Conservation (phyloP, 2,888 invertebrate genomes). For the Erebia aethiops region DNA sequence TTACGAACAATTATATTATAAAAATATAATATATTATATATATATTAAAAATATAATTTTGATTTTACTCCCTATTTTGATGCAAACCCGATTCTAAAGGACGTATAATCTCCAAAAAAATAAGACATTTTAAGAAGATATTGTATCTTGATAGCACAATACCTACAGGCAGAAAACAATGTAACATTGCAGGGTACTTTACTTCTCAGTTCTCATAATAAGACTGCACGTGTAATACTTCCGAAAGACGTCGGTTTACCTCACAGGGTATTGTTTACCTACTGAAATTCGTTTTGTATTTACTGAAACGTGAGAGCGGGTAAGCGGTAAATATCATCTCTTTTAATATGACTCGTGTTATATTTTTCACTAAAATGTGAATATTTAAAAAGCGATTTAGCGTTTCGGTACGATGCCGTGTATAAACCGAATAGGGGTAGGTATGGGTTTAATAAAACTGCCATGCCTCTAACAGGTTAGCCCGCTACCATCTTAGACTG, state of each 20-base stretch:
- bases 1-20: too few relatives aligned
- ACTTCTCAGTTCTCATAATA: slow-evolving; percentile 9
- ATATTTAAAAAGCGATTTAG: slow-evolving; percentile 31
- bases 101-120: too few relatives aligned
- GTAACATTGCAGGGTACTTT: slow-evolving; percentile 1
- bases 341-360: neutral
- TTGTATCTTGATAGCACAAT: neutral
- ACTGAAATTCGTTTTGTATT: slow-evolving; percentile 24
- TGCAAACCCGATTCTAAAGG: too few relatives aligned
- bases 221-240: slow-evolving; percentile 6
- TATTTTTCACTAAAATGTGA: slow-evolving; percentile 18
- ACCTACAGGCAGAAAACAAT: neutral
- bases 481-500: too few relatives aligned
- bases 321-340: slow-evolving; percentile 15
- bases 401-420: too few relatives aligned
- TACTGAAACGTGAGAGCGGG: slow-evolving; percentile 23
- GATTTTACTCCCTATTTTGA: too few relatives aligned
- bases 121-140: too few relatives aligned
- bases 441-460: too few relatives aligned
- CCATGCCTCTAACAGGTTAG: too few relatives aligned
- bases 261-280: slow-evolving; percentile 27
- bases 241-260: slow-evolving; percentile 15
- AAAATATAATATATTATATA: too few relatives aligned
- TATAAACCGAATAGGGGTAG: too few relatives aligned
- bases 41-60: too few relatives aligned